Evolutionary conservation across 2,888 invertebrate species (phyloP).

Genomic region (Seladonia tumulorum): DNA sequence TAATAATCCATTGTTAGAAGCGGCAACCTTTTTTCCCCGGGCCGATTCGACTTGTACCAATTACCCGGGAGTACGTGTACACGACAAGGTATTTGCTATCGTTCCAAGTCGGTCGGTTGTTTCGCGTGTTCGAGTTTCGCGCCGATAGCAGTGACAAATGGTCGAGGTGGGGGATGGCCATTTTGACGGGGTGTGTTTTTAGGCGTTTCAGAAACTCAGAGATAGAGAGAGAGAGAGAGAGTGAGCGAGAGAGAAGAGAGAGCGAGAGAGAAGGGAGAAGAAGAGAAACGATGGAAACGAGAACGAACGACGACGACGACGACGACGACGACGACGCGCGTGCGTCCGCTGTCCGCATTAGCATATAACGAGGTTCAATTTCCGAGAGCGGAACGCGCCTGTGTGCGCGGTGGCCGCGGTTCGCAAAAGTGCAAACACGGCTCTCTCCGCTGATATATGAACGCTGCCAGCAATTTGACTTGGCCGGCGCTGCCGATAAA

Average conservation of each 20-base stretch:
- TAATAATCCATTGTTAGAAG: slow-evolving; percentile 47
- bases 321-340: slow-evolving; percentile 6
- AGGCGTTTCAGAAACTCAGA: slow-evolving; percentile 6
- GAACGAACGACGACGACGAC: background rate
- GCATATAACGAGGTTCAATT: slow-evolving; percentile 28
- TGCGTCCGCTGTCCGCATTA: slow-evolving; percentile 27
- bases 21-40: background rate
- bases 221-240: background rate
- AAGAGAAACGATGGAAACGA: background rate
- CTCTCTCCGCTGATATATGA: slow-evolving; percentile 15
- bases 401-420: slow-evolving; percentile 13
- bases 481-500: slow-evolving; percentile 34
- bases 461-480: slow-evolving; percentile 33
- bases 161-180: background rate
- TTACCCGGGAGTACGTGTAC: slow-evolving; percentile 39
- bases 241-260: background rate
- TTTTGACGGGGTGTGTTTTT: slow-evolving; percentile 22
- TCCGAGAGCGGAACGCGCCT: slow-evolving; percentile 9
- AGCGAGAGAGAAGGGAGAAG: background rate
- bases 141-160: slow-evolving; percentile 29
- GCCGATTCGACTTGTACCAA: slow-evolving; percentile 29
- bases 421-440: slow-evolving; percentile 33
- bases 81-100: slow-evolving; percentile 38
- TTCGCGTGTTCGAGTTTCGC: background rate
- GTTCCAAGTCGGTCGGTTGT: slow-evolving; percentile 9